These are phyloP conservation scores for Mesochorus sp. DNA, from an alignment of 2,888 invertebrate species.

Conservation along the genomic window DNA sequence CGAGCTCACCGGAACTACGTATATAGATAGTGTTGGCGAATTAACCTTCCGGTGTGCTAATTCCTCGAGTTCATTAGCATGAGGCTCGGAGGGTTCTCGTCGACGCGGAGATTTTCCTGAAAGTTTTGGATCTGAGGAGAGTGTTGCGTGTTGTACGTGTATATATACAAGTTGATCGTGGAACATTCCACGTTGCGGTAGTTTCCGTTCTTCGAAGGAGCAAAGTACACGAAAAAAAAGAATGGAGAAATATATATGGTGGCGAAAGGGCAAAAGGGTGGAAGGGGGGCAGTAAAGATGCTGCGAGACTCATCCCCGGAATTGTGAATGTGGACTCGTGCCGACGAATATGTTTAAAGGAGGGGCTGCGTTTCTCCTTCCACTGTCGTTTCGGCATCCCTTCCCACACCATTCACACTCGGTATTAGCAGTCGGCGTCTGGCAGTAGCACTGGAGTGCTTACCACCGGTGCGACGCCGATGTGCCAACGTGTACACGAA, in stretches of 20 bases:
- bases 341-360: slow-evolving; percentile 66
- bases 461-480: slow-evolving; percentile 38
- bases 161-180: slow-evolving; percentile 4
- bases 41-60: slow-evolving; percentile 64
- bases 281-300: no score
- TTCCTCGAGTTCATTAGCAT: slow-evolving; percentile 69
- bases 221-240: slow-evolving; percentile 30
- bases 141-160: slow-evolving; percentile 9
- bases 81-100: slow-evolving; percentile 55
- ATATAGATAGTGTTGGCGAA: slow-evolving; percentile 39
- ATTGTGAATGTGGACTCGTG: slow-evolving; percentile 56
- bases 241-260: slow-evolving; percentile 51
- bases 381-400: not conserved
- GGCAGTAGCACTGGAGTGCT: slow-evolving; percentile 63
- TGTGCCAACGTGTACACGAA: slow-evolving; percentile 24
- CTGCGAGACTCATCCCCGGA: slow-evolving; percentile 24
- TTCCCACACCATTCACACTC: slow-evolving; percentile 38
- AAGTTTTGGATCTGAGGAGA: slow-evolving; percentile 52
- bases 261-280: slow-evolving; percentile 22
- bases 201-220: slow-evolving; percentile 39
- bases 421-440: slow-evolving; percentile 65
- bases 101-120: slow-evolving; percentile 63
- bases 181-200: slow-evolving; percentile 41
- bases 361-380: slow-evolving; percentile 17
- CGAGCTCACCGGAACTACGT: not conserved